These are phyloP conservation scores for Alouatta palliata DNA, from an alignment of 2,113 vertebrate genomes.

Conservation along the genomic window DNA sequence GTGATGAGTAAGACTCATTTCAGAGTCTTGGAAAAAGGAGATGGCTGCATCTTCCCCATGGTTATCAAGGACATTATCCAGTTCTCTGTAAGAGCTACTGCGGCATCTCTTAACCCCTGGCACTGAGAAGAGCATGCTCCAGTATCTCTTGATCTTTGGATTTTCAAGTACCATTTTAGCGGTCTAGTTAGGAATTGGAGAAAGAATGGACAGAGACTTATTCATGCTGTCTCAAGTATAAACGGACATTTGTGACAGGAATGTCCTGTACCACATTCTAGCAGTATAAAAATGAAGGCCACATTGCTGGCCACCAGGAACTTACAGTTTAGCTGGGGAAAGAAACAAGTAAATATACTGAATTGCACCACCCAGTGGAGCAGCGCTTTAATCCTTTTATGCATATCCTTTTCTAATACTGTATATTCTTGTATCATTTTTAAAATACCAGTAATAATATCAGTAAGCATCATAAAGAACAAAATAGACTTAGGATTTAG, in stretches of 20 bases:
- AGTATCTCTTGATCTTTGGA: not conserved
- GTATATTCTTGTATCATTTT: not conserved
- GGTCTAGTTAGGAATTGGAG: not conserved
- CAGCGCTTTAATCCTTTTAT: not conserved
- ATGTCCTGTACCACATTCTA: not conserved
- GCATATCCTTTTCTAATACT: not conserved
- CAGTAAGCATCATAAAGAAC: not conserved
- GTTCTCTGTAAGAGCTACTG: not conserved
- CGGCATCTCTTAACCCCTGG: not conserved
- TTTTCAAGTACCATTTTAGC: constrained; percentile 7
- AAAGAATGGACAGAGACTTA: not conserved
- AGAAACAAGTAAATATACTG: not conserved
- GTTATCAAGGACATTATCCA: not conserved
- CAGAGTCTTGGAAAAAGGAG: not conserved
- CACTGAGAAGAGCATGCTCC: not conserved
- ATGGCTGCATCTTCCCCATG: not conserved
- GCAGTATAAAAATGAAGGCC: not conserved
- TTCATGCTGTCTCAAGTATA: not conserved
- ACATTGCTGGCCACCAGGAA: not conserved
- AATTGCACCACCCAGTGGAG: not conserved
- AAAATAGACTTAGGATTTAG: not conserved
- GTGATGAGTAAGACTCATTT: not conserved
- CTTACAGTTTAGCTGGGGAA: not conserved
- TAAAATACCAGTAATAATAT: not conserved
- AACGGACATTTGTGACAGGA: not conserved